phyloP scores from a whole-genome alignment of 2,888 invertebrate genomes.

The Caenorhabditis sp. region DNA sequence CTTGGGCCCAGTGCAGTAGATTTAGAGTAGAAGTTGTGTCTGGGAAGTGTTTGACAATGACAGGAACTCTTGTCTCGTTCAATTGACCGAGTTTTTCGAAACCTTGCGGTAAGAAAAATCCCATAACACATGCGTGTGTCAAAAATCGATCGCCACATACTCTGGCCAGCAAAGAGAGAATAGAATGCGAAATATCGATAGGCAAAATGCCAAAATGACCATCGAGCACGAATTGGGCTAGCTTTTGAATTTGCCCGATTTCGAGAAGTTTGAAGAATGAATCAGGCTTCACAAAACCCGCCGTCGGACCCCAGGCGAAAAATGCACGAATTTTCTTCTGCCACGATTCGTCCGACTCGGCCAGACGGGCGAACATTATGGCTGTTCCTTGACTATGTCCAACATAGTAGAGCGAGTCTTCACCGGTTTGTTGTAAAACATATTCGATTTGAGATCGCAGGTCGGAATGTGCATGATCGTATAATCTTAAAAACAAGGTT shows the following conservation, averaged over 20 bases:
- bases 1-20: slow-evolving; percentile 37
- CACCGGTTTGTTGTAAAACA: slow-evolving; percentile 19
- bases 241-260: slow-evolving; percentile 5
- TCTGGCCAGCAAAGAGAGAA: slow-evolving; percentile 1
- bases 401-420: slow-evolving; percentile 26
- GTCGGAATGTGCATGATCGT: slow-evolving; percentile 29
- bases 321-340: slow-evolving; percentile 31
- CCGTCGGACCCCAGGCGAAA: slow-evolving; percentile 39
- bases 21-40: slow-evolving; percentile 29
- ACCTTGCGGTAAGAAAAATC: slow-evolving; percentile 5
- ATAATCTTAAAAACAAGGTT: slow-evolving; percentile 5
- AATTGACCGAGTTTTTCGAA: slow-evolving; percentile 25
- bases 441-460: slow-evolving; percentile 37
- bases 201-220: slow-evolving; percentile 24
- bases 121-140: slow-evolving; percentile 9
- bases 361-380: slow-evolving; percentile 31
- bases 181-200: slow-evolving; percentile 6
- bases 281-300: slow-evolving; percentile 24
- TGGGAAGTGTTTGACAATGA: slow-evolving; percentile 29
- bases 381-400: slow-evolving; percentile 42
- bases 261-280: slow-evolving; percentile 22
- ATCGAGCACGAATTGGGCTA: slow-evolving; percentile 24
- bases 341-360: slow-evolving; percentile 26
- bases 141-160: slow-evolving; percentile 10
- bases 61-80: slow-evolving; percentile 28